Evolutionary conservation across 2,888 invertebrate genomes (phyloP).

Genomic region (Tholera decimalis): DNA sequence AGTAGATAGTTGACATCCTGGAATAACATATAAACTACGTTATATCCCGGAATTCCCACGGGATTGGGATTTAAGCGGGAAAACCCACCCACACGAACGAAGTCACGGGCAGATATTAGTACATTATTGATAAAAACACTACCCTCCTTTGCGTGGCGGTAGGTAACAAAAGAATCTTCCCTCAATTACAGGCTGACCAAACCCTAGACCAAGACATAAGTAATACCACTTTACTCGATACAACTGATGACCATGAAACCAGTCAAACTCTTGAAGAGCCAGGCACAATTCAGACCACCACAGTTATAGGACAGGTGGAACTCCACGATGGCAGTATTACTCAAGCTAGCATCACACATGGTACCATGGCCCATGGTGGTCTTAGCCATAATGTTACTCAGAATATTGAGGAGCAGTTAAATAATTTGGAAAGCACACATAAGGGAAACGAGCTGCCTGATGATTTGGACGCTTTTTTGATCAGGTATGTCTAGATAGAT

Average conservation of each 20-base stretch:
- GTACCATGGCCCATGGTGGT: neutral
- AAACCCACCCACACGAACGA: too few species aligned
- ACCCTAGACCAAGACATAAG: constrained; percentile 43
- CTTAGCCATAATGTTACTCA: constrained; percentile 36
- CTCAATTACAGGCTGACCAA: constrained; percentile 13
- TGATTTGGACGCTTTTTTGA: constrained; percentile 73
- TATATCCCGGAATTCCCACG: too few species aligned
- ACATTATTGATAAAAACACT: too few species aligned
- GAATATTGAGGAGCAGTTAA: constrained; percentile 79
- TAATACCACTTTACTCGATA: neutral
- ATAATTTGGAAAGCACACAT: constrained; percentile 71
- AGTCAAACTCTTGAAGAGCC: neutral
- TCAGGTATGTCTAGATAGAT: constrained; percentile 65
- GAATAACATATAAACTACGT: too few species aligned
- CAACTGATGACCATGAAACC: constrained; percentile 15
- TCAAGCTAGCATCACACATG: constrained; percentile 24
- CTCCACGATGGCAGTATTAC: constrained; percentile 11
- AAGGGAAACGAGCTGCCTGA: constrained; percentile 63
- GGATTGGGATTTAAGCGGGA: too few species aligned
- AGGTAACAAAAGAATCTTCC: too few species aligned
- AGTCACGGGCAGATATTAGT: too few species aligned
- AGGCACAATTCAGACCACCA: constrained; percentile 5
- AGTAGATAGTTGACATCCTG: too few species aligned
- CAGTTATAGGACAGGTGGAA: constrained; percentile 30
- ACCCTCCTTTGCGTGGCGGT: too few species aligned